These are phyloP conservation scores for Liopterus haemorrhoidalis DNA, from an alignment of 2,888 invertebrate species.

Conservation along the genomic window DNA sequence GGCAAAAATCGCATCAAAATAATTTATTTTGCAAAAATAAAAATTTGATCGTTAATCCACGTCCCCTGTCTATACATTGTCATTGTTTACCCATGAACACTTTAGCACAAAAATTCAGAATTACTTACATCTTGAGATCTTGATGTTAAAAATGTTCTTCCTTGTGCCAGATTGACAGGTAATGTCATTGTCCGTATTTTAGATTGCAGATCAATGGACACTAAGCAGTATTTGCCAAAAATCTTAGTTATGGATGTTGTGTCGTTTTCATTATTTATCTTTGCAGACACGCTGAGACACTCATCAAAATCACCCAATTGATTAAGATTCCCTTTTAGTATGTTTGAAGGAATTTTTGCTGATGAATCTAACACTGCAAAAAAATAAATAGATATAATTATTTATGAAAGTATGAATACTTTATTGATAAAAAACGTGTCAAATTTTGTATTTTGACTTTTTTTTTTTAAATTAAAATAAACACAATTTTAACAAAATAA, in stretches of 20 bases:
- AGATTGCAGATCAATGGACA: slow-evolving; percentile 57
- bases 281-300: slow-evolving; percentile 53
- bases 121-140: slow-evolving; percentile 56
- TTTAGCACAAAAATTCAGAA: neutral
- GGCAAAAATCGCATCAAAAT: too few species aligned
- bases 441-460: neutral
- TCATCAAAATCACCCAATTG: slow-evolving; percentile 68
- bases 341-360: slow-evolving; percentile 63
- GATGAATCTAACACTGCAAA: slow-evolving; percentile 65
- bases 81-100: neutral
- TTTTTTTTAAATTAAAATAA: neutral
- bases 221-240: slow-evolving; percentile 65
- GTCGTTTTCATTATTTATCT: slow-evolving; percentile 55
- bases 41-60: too few species aligned
- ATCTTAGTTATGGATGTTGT: slow-evolving; percentile 56
- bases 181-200: slow-evolving; percentile 53
- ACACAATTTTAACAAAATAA: neutral
- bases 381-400: slow-evolving; percentile 26
- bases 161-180: slow-evolving; percentile 60
- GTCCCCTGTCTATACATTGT: neutral
- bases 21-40: too few species aligned
- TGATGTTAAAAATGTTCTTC: slow-evolving; percentile 58
- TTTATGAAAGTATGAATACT: neutral
- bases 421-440: neutral
- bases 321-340: slow-evolving; percentile 64